These are phyloP conservation scores for Dusona sp. DNA, from an alignment of 2,888 invertebrate genomes.

Conservation along the genomic window DNA sequence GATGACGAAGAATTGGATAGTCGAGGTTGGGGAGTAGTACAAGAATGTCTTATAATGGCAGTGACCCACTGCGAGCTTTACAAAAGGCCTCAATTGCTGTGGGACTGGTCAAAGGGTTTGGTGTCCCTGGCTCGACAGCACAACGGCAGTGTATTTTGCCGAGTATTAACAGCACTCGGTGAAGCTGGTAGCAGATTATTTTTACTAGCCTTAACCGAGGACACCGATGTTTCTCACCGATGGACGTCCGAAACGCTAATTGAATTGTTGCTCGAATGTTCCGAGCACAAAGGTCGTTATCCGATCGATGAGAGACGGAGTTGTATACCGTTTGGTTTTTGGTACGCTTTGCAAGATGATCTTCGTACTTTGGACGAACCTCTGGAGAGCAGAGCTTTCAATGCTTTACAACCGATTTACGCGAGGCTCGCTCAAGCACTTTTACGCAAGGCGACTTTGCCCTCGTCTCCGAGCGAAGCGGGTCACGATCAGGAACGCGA, in stretches of 20 bases:
- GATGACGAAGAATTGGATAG: slow-evolving; percentile 72
- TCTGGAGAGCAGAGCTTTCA: slow-evolving; percentile 74
- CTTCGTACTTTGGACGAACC: slow-evolving; percentile 77
- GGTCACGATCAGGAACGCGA: slow-evolving; percentile 91
- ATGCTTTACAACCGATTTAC: slow-evolving; percentile 90
- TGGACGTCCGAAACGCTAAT: slow-evolving; percentile 88
- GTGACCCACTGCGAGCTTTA: slow-evolving; percentile 76
- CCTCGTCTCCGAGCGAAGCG: slow-evolving; percentile 83
- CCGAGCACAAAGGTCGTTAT: slow-evolving; percentile 93
- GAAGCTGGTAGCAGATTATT: slow-evolving; percentile 86
- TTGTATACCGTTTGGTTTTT: slow-evolving; percentile 94
- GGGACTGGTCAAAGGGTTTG: slow-evolving; percentile 80
- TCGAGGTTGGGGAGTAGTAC: slow-evolving; percentile 78
- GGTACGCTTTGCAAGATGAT: slow-evolving; percentile 94
- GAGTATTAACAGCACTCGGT: slow-evolving; percentile 83
- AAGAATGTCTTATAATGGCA: slow-evolving; percentile 79
- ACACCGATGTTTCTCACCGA: slow-evolving; percentile 85
- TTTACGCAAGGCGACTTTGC: slow-evolving; percentile 92
- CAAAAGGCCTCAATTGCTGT: slow-evolving; percentile 77
- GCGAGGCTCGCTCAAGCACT: slow-evolving; percentile 91
- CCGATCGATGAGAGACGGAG: slow-evolving; percentile 95
- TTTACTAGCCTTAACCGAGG: slow-evolving; percentile 85
- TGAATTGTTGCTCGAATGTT: slow-evolving; percentile 91
- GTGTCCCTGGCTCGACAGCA: slow-evolving; percentile 77
- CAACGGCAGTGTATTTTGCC: slow-evolving; percentile 79